Base-by-base conservation (phyloP, 2,113 vertebrate species). In the Leptocoma aspasia region DNA sequence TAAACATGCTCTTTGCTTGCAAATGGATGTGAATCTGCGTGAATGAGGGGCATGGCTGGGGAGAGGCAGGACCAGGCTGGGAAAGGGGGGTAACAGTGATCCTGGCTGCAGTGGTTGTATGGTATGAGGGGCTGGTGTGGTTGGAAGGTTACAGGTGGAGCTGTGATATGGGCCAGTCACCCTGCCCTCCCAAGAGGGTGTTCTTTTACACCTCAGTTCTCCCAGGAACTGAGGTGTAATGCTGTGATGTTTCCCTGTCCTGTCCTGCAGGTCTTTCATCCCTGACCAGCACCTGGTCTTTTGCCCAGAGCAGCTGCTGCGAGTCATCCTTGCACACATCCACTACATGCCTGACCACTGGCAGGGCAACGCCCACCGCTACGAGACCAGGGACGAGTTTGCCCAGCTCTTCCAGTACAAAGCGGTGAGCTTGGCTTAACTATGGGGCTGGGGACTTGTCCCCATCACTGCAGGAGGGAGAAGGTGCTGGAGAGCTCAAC, bases 331-430 rank as follows among this genome's bases (percentile, higher is more conserved):
- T 92, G 99, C 99, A 7, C 99, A 99, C 84, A 99, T 99, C 93
- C 99, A 99, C 97, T 99, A 99, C 97, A 99, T 99, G 99, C 99
- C 99, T 52, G 99, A 99, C 97, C 99, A 99, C 97, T 99, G 99
- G 99, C 99, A 99, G 97, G 99, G 99, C 94, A 99, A 99, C 11
- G 99, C 99, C 86, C 99, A 99, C 90, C 98, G 99, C 96, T 99
- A 99, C 1, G 99, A 99, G 97, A 99, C 99, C 94, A 98, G 99
- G 39, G 99, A 99, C 19, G 99, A 99, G 97, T 99, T 99, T 91
- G 98, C 99, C 45, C 99, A 99, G 97, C 99, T 99, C 92, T 99
- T 99, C 98, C 99, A 99, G 96, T 99, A 99, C 98, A 99, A 99
- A 98, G 99, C 99, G 84, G 99, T 99, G 96, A 99, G 99, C 98